A percentile compares a stretch with the other conserved stretches of the same genome.
phyloP scores from a whole-genome alignment of 2,113 vertebrate species.

The Microcebus tavaratra region DNA sequence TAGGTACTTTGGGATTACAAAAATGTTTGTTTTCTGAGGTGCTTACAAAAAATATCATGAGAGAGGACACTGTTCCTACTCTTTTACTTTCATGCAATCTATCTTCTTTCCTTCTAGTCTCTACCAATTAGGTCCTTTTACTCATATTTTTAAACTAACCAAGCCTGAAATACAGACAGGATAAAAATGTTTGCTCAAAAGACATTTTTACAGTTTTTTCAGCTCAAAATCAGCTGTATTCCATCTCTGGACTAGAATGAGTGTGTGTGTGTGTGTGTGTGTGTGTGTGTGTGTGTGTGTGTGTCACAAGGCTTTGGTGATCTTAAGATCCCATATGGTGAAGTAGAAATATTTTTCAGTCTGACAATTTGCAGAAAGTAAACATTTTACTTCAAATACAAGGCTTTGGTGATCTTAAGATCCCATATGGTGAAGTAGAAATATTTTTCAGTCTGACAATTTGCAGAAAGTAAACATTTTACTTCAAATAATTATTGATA shows the following conservation, averaged over 20 bases:
- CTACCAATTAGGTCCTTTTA: slow-evolving; percentile 23
- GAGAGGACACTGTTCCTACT: background rate
- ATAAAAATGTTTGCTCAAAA: slow-evolving; percentile 76
- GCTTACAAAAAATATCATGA: background rate
- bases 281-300: too few relatives aligned
- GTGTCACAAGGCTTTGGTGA: slow-evolving; percentile 34
- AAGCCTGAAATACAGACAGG: slow-evolving; percentile 63
- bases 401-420: slow-evolving; percentile 46
- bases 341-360: background rate
- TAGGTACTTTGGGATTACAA: background rate
- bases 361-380: background rate
- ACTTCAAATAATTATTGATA: slow-evolving; percentile 43
- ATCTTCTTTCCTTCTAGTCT: slow-evolving; percentile 17
- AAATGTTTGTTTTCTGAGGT: background rate
- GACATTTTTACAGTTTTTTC: slow-evolving; percentile 67
- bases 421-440: background rate
- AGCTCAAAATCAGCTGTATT: slow-evolving; percentile 55
- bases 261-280: accelerated
- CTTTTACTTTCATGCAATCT: background rate
- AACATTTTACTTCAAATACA: slow-evolving; percentile 19
- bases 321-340: background rate
- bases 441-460: background rate
- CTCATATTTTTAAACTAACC: slow-evolving; percentile 10
- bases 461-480: background rate
- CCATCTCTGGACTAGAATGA: slow-evolving; percentile 45